Evolutionary conservation across 2,888 invertebrate genomes (phyloP).

Genomic region (Stegana nigrithorax): DNA sequence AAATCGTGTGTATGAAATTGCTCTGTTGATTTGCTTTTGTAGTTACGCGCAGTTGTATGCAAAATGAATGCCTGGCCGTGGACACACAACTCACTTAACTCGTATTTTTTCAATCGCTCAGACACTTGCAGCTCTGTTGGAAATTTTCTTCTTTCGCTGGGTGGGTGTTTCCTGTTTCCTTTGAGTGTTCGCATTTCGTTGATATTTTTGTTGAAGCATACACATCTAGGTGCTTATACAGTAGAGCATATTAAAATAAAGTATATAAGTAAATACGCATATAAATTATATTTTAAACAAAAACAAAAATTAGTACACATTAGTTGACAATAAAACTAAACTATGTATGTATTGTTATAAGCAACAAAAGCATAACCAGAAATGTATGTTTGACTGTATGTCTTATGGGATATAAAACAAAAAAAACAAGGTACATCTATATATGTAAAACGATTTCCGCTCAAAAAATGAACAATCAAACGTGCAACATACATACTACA

Average conservation of each 20-base stretch:
- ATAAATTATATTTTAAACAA: neutral
- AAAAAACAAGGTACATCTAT: neutral
- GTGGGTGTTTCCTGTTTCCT: neutral
- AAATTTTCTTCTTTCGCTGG: neutral
- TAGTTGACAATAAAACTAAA: conserved; percentile 50
- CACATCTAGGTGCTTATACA: too few species aligned
- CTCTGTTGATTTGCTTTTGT: neutral
- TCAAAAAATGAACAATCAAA: conserved; percentile 4
- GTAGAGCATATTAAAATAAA: too few species aligned
- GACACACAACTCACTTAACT: neutral
- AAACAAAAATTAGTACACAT: conserved; percentile 41
- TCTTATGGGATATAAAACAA: conserved; percentile 3
- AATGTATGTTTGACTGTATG: neutral
- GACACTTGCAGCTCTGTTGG: too few species aligned
- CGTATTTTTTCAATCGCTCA: too few species aligned
- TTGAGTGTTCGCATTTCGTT: too few species aligned
- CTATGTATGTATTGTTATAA: neutral
- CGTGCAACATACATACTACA: conserved; percentile 23
- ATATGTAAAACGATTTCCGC: too few species aligned
- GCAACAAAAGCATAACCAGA: neutral
- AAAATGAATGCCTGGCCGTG: neutral
- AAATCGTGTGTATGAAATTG: neutral
- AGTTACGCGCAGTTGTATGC: neutral
- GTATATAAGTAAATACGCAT: too few species aligned
- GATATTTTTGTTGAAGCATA: too few species aligned